Conservation (phyloP, 2,888 invertebrate genomes). For the Mactromeris polynyma region DNA sequence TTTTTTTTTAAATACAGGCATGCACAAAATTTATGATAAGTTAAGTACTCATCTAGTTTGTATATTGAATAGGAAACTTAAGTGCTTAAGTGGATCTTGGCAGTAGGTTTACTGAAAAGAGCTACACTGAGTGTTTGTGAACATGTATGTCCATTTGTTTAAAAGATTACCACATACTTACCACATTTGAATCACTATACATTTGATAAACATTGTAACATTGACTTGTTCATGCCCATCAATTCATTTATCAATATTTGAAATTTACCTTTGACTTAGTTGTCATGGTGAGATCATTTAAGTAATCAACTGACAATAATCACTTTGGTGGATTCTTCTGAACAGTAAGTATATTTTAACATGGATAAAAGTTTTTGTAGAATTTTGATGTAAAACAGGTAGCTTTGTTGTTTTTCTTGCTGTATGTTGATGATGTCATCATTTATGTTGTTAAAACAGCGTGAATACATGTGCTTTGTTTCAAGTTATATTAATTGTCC, state of each 20-base stretch:
- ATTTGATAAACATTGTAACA: not conserved
- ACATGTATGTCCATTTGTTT: not conserved
- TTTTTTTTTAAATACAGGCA: too few species aligned
- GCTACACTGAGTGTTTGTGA: too few species aligned
- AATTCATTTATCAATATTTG: not conserved
- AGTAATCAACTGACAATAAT: not conserved
- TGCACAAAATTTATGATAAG: too few species aligned
- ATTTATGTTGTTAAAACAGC: not conserved
- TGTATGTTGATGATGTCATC: too few species aligned
- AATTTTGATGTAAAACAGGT: not conserved
- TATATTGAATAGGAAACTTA: too few species aligned
- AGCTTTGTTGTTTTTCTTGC: not conserved
- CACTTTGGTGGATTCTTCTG: not conserved
- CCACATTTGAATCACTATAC: not conserved
- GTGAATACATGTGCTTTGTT: not conserved
- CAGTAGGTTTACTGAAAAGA: too few species aligned
- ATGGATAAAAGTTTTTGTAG: not conserved
- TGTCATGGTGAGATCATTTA: conserved; percentile 20
- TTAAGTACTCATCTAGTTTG: too few species aligned
- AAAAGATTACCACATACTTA: not conserved
- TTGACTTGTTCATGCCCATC: not conserved
- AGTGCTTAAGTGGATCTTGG: too few species aligned
- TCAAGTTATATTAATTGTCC: not conserved
- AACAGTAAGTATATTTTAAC: not conserved
- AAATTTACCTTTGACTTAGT: conserved; percentile 26